A percentile compares a stretch with the other conserved stretches of the same genome.
Conservation (phyloP, 1,140 invertebrate genomes). For the Agrilus planipennis region DNA sequence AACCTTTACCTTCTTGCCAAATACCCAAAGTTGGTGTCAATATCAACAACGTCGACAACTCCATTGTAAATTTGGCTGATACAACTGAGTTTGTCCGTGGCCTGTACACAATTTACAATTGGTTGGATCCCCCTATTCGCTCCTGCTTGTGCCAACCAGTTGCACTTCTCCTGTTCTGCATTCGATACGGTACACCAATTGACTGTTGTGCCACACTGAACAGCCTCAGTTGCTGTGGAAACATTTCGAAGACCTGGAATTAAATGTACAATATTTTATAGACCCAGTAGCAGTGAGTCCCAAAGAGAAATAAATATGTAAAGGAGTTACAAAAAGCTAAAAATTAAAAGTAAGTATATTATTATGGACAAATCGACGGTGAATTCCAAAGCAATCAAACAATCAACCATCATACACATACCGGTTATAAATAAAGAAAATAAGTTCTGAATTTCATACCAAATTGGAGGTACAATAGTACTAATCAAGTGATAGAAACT, state of each 20-base stretch:
- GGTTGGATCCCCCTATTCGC: slow-evolving; percentile 46
- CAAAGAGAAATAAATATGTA: too few species aligned
- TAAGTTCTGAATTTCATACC: too few species aligned
- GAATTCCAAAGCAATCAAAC: too few species aligned
- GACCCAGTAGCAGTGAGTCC: too few species aligned
- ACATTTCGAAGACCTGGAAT: slow-evolving; percentile 8
- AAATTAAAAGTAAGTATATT: too few species aligned
- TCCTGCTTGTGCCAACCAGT: slow-evolving; percentile 42
- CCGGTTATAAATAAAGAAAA: too few species aligned
- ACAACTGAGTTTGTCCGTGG: slow-evolving; percentile 39
- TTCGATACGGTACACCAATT: slow-evolving; percentile 47
- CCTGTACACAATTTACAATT: slow-evolving; percentile 28
- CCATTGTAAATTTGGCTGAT: slow-evolving; percentile 44
- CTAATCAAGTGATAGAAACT: too few species aligned
- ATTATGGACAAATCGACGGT: too few species aligned
- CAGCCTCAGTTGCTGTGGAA: slow-evolving; percentile 15
- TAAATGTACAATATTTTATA: too few species aligned
- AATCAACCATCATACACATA: too few species aligned
- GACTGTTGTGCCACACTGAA: slow-evolving; percentile 36
- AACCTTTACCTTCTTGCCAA: slow-evolving; percentile 49
- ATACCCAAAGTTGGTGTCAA: slow-evolving; percentile 58
- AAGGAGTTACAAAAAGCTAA: too few species aligned
- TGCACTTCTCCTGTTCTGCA: slow-evolving; percentile 44
- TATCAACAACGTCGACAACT: slow-evolving; percentile 51
- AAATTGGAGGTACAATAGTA: too few species aligned